Evolutionary conservation across 2,797 vertebrate genomes (phyloP).

Genomic region (Hybognathus amarus): DNA sequence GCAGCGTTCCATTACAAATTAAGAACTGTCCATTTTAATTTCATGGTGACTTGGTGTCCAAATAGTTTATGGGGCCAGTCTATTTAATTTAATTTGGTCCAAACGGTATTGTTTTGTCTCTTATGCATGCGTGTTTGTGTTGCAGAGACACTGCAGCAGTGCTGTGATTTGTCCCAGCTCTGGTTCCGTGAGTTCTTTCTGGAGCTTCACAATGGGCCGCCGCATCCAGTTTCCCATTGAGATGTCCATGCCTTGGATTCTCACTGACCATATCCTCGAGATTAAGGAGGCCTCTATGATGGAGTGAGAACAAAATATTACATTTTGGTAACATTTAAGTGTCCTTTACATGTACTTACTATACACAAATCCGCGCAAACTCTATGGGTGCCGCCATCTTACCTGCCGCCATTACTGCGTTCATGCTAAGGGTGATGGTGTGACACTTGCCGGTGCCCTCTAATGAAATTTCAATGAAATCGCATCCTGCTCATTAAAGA

Average conservation of each 20-base stretch:
- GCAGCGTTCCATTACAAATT: neutral
- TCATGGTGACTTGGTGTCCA: neutral
- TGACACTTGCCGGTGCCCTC: too few relatives aligned
- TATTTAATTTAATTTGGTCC: neutral
- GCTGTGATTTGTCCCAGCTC: constrained; percentile 96
- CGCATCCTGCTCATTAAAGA: too few relatives aligned
- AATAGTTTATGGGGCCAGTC: neutral
- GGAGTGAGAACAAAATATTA: constrained; percentile 82
- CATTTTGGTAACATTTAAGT: neutral
- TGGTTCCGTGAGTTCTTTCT: constrained; percentile 99
- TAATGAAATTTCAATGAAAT: too few relatives aligned
- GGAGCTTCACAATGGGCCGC: constrained; percentile 96
- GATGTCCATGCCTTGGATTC: constrained; percentile 99
- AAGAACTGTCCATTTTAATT: neutral
- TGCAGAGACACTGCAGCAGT: constrained; percentile 95
- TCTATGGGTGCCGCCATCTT: too few relatives aligned
- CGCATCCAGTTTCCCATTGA: constrained; percentile 98
- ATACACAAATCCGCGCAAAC: too few relatives aligned
- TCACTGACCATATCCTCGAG: constrained; percentile 96
- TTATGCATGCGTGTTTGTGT: constrained; percentile 1
- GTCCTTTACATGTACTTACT: neutral
- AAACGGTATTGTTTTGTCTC: neutral
- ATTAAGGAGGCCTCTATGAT: constrained; percentile 98
- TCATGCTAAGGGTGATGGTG: too few relatives aligned
- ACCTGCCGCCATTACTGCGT: too few relatives aligned